Percentiles rank a stretch among this genome's conserved stretches.
These are phyloP conservation scores for Monopis laevigella DNA, from an alignment of 2,888 invertebrate genomes.

Conservation along the genomic window DNA sequence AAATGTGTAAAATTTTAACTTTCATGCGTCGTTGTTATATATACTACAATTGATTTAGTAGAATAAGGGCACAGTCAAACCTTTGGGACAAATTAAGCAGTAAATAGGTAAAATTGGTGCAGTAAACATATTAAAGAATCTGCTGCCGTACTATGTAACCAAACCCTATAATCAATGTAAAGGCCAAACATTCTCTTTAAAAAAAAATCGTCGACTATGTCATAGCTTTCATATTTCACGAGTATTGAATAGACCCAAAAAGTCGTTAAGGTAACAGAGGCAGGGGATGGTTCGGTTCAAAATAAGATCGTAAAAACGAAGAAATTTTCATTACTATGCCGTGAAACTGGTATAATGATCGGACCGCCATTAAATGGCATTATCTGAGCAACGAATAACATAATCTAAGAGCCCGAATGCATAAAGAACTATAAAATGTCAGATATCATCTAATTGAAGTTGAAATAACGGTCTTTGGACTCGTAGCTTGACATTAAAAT, in stretches of 20 bases:
- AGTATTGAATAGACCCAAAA: conserved; percentile 4
- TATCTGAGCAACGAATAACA: conserved; percentile 49
- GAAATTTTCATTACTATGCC: conserved; percentile 54
- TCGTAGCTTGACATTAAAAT: conserved; percentile 41
- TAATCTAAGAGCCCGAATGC: conserved; percentile 56
- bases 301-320: conserved; percentile 44
- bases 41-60: no score
- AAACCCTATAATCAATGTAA: no score
- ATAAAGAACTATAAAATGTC: conserved; percentile 64
- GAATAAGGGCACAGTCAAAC: no score
- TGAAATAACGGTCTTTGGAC: conserved; percentile 37
- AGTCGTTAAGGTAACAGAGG: conserved; percentile 16
- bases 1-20: no score
- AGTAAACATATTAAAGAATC: no score
- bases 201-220: no score
- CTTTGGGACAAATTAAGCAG: no score
- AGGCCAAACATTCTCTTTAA: no score
- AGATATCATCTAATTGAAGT: conserved; percentile 65
- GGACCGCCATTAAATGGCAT: conserved; percentile 53
- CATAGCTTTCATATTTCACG: conserved; percentile 8
- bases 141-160: no score
- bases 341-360: conserved; percentile 52
- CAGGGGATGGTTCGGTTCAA: conserved; percentile 22
- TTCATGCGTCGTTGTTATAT: no score
- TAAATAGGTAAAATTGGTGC: no score